Evolutionary conservation across 2,888 invertebrate genomes (phyloP), one percentile per base, ranked within the genome.

Genomic region (Machimus rusticus): DNA sequence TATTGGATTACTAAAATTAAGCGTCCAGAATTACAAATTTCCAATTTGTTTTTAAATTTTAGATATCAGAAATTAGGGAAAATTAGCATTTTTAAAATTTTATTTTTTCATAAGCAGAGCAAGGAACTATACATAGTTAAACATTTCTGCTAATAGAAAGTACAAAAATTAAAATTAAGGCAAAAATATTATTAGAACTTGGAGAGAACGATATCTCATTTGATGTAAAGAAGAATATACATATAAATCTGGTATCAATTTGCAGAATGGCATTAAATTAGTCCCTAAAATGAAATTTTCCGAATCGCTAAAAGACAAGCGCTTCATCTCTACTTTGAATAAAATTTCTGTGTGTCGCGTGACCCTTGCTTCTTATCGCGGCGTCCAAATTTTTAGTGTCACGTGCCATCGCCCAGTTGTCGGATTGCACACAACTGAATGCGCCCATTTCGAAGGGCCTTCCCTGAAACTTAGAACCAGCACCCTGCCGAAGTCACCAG

Each of bases 341-440:
- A 66, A 23, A 66, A 66, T 66, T 46, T 87, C 79, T 51, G 86
- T 77, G 81, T 86, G 87, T n/a, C 91, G 91, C 91, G 91, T 91
- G 92, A 87, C 91, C 87, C 88, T 89, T 90, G 90, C 90, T 90
- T 89, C 92, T 92, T 92, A 92, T 92, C 93, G 91, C 91, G 92
- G 91, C 92, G 91, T 91, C 92, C 92, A 91, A 90, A 90, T 90
- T 90, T 89, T 89, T 90, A 98, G 89, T 88, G 90, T 87, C 90
- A 89, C 89, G 90, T 90, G 89, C 87, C 89, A 88, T 89, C 88
- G 37, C 82, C 79, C 46, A 87, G 87, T 88, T 88, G 87, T 39
- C 39, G 16, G 31, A 55, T 34, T 43, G 74, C 74, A 76, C 46
- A 74, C 74, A 39, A 43, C 43, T 76, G 37, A 74, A 31, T 74